Conservation (phyloP, 2,113 vertebrate genomes). For the Hyla sarda region DNA sequence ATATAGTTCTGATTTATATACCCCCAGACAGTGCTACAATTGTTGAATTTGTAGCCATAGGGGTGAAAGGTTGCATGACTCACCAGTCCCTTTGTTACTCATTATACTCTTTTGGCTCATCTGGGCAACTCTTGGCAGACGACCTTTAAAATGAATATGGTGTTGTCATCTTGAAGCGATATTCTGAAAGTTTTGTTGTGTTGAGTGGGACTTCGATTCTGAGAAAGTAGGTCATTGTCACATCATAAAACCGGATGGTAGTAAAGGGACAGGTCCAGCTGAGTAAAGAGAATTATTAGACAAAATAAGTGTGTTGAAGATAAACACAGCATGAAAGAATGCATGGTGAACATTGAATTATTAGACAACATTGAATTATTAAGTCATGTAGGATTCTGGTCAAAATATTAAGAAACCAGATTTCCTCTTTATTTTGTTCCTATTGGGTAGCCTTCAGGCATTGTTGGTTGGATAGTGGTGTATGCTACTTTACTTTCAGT, state of each 20-base stretch:
- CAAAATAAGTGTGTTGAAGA: background rate
- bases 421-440: too few species aligned
- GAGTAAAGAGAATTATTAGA: background rate
- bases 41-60: conserved; percentile 51
- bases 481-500: too few species aligned
- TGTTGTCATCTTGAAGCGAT: conserved; percentile 19
- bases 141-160: conserved; percentile 25
- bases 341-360: background rate
- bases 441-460: too few species aligned
- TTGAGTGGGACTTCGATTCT: background rate
- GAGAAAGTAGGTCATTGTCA: conserved; percentile 18
- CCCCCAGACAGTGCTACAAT: conserved; percentile 45
- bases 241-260: conserved; percentile 11
- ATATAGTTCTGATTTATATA: conserved; percentile 51
- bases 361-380: background rate
- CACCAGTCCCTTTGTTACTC: conserved; percentile 46
- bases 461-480: too few species aligned
- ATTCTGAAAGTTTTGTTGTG: background rate
- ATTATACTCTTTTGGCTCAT: conserved; percentile 31
- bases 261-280: background rate
- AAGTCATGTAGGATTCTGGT: background rate
- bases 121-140: conserved; percentile 21
- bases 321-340: background rate
- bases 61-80: conserved; percentile 53
- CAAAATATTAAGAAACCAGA: too few species aligned